These are phyloP conservation scores for Datnioides undecimradiatus DNA, from an alignment of 2,113 vertebrate species.

Conservation along the genomic window DNA sequence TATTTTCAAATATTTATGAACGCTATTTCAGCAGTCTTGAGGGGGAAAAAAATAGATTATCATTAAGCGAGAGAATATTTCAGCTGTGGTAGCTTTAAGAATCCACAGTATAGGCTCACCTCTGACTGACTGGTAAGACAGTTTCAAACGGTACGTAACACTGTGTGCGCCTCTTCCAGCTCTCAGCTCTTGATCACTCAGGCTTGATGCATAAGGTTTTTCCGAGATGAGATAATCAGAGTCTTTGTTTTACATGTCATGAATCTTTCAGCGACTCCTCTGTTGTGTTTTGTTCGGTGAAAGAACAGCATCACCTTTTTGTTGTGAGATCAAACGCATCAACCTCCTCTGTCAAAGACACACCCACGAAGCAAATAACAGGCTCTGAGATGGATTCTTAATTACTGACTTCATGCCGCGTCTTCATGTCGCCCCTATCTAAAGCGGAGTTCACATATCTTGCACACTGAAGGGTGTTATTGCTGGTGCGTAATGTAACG, in stretches of 20 bases:
- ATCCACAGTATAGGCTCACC: neutral
- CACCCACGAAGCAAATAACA: slow-evolving; percentile 11
- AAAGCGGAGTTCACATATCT: slow-evolving; percentile 3
- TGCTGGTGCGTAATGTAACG: neutral
- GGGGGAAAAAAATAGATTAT: slow-evolving; percentile 62
- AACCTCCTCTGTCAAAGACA: neutral
- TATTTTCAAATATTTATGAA: slow-evolving; percentile 76
- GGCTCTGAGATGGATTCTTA: slow-evolving; percentile 42
- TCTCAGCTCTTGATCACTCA: neutral
- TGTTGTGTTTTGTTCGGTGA: slow-evolving; percentile 32
- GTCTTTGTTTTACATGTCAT: slow-evolving; percentile 39
- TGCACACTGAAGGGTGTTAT: neutral
- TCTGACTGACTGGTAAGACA: neutral
- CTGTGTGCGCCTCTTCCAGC: neutral
- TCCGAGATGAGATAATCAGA: slow-evolving; percentile 27
- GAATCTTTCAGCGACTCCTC: slow-evolving; percentile 40
- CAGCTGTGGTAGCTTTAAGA: neutral
- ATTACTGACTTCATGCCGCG: slow-evolving; percentile 12
- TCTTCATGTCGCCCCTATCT: neutral
- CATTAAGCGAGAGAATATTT: slow-evolving; percentile 38
- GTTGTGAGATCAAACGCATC: slow-evolving; percentile 53
- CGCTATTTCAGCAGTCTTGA: slow-evolving; percentile 46
- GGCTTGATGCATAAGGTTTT: slow-evolving; percentile 25
- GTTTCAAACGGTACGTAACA: neutral
- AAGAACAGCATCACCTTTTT: slow-evolving; percentile 15